A percentile compares a stretch with the other conserved stretches of the same genome.
phyloP scores from a whole-genome alignment of 2,113 vertebrate species.

The Ictidomys tridecemlineatus region DNA sequence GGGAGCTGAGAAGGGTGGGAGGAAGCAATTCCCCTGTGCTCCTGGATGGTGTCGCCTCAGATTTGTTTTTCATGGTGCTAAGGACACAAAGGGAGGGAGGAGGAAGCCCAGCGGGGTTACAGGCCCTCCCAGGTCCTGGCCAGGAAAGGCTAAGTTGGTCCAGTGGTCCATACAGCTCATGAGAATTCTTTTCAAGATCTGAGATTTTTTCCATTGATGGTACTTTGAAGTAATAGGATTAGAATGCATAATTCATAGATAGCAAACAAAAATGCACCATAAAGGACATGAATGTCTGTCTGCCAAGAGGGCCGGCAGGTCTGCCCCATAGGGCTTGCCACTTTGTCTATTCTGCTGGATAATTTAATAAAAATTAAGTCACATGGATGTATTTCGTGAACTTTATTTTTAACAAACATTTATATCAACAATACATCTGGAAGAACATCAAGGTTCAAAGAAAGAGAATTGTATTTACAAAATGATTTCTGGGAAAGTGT shows the following conservation, averaged over 20 bases:
- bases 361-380: neutral
- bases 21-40: neutral
- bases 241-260: neutral
- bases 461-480: constrained; percentile 7
- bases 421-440: constrained; percentile 34
- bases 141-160: neutral
- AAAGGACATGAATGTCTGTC: neutral
- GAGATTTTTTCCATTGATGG: neutral
- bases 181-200: neutral
- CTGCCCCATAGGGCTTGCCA: neutral
- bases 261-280: neutral
- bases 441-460: neutral
- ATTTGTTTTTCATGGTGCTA: neutral
- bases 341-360: neutral
- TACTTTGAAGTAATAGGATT: neutral
- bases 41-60: neutral
- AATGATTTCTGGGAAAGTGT: neutral
- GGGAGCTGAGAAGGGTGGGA: neutral
- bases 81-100: neutral
- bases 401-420: constrained; percentile 69
- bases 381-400: neutral
- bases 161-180: neutral
- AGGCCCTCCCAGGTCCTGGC: neutral
- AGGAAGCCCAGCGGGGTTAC: neutral
- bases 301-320: neutral